Base-by-base conservation (phyloP, 2,797 vertebrate genomes). In the Pangasius larnaudii region DNA sequence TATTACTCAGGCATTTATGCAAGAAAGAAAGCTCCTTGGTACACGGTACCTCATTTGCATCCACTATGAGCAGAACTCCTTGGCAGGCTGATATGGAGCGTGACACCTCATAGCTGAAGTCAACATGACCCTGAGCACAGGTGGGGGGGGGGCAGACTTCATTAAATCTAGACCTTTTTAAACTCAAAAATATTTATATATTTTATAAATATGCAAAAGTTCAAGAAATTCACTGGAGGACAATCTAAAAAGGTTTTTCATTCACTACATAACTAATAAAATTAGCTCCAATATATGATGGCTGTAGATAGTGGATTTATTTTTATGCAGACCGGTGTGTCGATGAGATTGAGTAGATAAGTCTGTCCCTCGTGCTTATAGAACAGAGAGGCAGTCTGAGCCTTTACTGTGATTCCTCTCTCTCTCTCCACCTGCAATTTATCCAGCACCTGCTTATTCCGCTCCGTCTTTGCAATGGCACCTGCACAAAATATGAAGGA, bases 41-140 rank as follows among this genome's bases (percentile, higher is more conserved):
- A 7, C 22, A 61, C 8, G 0, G 27, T 92, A 99, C 99, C 98
- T 99, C 98, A 94, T 99, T 99, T 90, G 98, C 98, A 92, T 99
- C 98, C 0, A 99, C 97, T 33, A 99, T 97, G 89, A 99, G 93
- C 91, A 99, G 94, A 90, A 99, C 99, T 67, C 99, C 99, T 90
- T 99, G 99, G 89, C 98, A 99, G 11, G 99, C 99, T 36, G 98
- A 98, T 0, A 99, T 94, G 0, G 98, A 99, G 9, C 99, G 95
- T 19, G 98, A 98, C 0, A 99, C 99, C 93, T 99, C 99, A 87
- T 99, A 99, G 94, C 94, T 99, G 95, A 99, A 99, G 95, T 99
- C 98, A 63, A 99, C 98, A 0, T 99, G 99, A 85, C 99, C 99
- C 99, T 99, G 88, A 6, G 71, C 72, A 92, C 80, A 92, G 84